Evolutionary conservation across 2,888 invertebrate species (phyloP).

Genomic region (Oxytorus armatus): DNA sequence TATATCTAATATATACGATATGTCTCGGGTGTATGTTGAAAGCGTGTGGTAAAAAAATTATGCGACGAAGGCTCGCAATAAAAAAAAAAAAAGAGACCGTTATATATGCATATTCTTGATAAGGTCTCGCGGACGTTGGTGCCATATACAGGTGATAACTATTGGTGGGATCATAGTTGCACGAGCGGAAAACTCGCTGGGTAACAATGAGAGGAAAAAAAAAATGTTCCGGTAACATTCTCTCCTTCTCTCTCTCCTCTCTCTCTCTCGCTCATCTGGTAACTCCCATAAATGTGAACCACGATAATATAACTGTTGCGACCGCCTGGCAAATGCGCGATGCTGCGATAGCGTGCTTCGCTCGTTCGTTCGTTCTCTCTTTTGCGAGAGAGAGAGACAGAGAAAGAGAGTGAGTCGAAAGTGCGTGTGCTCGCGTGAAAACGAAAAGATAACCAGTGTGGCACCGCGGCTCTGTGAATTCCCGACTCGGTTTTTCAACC

Average conservation of each 20-base stretch:
- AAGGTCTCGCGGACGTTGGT: slow-evolving; percentile 43
- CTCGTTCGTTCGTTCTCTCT: slow-evolving; percentile 48
- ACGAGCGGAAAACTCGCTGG: slow-evolving; percentile 45
- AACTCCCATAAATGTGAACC: slow-evolving; percentile 59
- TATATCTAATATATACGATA: not conserved
- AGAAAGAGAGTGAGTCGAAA: slow-evolving; percentile 47
- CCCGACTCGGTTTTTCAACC: slow-evolving; percentile 44
- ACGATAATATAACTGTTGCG: slow-evolving; percentile 67
- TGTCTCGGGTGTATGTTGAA: not conserved
- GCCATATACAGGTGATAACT: slow-evolving; percentile 57
- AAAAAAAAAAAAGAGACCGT: slow-evolving; percentile 39
- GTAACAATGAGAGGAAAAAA: slow-evolving; percentile 40
- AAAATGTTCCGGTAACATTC: slow-evolving; percentile 30
- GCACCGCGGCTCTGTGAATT: slow-evolving; percentile 31
- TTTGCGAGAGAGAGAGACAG: slow-evolving; percentile 20
- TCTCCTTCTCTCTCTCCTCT: slow-evolving; percentile 9
- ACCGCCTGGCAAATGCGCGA: slow-evolving; percentile 67
- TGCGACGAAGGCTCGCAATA: slow-evolving; percentile 43
- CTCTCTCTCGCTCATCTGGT: slow-evolving; percentile 21
- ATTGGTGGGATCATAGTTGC: slow-evolving; percentile 53
- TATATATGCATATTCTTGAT: slow-evolving; percentile 39
- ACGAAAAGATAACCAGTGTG: slow-evolving; percentile 66
- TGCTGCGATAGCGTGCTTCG: slow-evolving; percentile 63
- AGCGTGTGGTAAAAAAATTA: slow-evolving; percentile 31
- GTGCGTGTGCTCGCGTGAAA: slow-evolving; percentile 69